A percentile compares a stretch with the other conserved stretches of the same genome.
phyloP scores from a whole-genome alignment of 2,797 vertebrate genomes.

The Chloroceryle amazona region DNA sequence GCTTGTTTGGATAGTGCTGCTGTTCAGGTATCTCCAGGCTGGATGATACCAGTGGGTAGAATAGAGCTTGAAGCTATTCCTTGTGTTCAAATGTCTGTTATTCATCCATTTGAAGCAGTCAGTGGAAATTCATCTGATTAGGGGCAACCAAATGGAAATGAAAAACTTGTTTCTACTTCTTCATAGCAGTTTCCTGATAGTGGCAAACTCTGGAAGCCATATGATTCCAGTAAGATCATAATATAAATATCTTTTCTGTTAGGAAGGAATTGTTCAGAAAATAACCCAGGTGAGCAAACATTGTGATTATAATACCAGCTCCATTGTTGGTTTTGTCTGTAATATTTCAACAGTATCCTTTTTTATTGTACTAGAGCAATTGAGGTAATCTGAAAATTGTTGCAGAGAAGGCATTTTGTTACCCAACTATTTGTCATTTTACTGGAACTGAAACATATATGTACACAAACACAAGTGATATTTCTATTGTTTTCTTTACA shows the following conservation, averaged over 20 bases:
- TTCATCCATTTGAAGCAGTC: background rate
- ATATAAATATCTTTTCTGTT: background rate
- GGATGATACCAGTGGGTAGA: background rate
- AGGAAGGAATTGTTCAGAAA: slow-evolving; percentile 6
- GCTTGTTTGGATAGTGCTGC: background rate
- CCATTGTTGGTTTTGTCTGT: background rate
- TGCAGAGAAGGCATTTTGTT: background rate
- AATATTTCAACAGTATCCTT: background rate
- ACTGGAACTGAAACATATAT: background rate
- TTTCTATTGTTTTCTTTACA: background rate
- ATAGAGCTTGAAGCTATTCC: background rate
- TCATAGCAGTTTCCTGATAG: background rate
- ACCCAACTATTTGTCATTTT: background rate
- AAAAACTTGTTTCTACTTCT: background rate
- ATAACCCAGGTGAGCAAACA: background rate
- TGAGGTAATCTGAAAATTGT: slow-evolving; percentile 2
- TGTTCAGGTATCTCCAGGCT: background rate
- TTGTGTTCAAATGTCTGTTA: background rate
- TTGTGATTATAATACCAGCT: background rate
- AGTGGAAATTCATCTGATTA: background rate
- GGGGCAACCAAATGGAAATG: background rate
- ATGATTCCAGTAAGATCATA: background rate
- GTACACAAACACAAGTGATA: background rate
- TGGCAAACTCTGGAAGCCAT: background rate
- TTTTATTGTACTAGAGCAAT: background rate